Percentiles rank a stretch among this genome's conserved stretches.
Conservation (phyloP, 2,113 vertebrate genomes). For the Lipotes vexillifer region DNA sequence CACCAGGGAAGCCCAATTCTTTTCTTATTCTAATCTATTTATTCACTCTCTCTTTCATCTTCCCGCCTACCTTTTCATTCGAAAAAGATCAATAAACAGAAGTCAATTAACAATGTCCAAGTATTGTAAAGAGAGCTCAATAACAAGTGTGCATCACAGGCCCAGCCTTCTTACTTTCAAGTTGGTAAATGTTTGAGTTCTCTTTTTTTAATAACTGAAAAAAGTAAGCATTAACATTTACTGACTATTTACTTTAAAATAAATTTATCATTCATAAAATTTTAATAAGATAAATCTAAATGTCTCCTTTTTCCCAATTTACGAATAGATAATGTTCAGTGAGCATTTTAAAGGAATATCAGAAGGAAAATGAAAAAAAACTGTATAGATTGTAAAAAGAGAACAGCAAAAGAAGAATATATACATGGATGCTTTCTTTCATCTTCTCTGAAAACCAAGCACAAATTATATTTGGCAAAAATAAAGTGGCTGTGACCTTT, state of each 20-base stretch:
- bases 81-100: background rate
- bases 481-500: conserved; percentile 81
- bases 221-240: background rate
- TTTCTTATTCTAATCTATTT: background rate
- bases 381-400: conserved; percentile 24
- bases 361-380: background rate
- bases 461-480: conserved; percentile 72
- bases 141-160: background rate
- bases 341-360: background rate
- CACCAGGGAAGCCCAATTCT: background rate
- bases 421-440: background rate
- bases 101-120: background rate
- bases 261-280: background rate
- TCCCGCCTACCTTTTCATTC: background rate
- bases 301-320: background rate
- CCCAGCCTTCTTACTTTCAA: background rate
- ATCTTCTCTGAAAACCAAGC: conserved; percentile 52
- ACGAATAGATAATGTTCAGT: background rate
- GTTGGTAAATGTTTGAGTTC: background rate
- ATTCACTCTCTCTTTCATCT: background rate
- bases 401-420: conserved; percentile 9
- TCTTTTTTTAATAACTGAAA: background rate
- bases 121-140: background rate
- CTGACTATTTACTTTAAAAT: background rate
- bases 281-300: background rate